Evolutionary conservation across 1,140 invertebrate species (phyloP).

Genomic region (Pachyrhynchus sulphureomaculatus): DNA sequence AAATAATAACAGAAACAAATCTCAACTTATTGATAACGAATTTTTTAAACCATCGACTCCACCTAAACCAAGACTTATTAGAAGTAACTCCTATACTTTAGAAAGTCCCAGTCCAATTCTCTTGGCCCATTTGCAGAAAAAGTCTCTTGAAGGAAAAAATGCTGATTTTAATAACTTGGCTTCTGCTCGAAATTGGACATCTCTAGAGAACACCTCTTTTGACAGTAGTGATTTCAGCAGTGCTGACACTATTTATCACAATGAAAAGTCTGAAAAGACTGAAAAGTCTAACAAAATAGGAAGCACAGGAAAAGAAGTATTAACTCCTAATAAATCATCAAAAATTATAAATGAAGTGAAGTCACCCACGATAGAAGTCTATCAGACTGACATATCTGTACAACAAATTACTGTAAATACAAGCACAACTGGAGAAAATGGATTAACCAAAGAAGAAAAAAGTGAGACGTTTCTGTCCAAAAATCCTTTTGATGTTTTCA

Average conservation of each 20-base stretch:
- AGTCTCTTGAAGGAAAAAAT: not conserved
- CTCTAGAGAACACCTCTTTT: constrained; percentile 15
- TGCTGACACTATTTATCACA: constrained; percentile 25
- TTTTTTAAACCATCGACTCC: not conserved
- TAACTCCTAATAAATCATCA: not conserved
- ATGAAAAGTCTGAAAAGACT: not conserved
- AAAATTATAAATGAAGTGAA: constrained; percentile 4
- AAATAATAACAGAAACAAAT: not conserved
- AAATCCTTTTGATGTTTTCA: constrained; percentile 12
- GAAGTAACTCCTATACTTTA: constrained; percentile 63
- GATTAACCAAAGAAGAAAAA: not conserved
- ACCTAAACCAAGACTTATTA: constrained; percentile 53
- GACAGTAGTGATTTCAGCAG: constrained; percentile 27
- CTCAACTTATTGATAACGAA: constrained; percentile 4
- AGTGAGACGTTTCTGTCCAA: constrained; percentile 11
- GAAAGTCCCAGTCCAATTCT: constrained; percentile 62
- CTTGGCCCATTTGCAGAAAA: constrained; percentile 53
- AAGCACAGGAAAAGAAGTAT: not conserved
- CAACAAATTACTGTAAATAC: constrained; percentile 39
- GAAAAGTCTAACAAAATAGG: not conserved
- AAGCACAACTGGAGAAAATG: not conserved
- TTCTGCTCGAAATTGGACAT: constrained; percentile 5
- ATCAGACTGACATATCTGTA: constrained; percentile 41
- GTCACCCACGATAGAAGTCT: constrained; percentile 33
- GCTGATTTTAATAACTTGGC: not conserved